Evolutionary conservation across 37 sponge, comb jelly and placozoan genomes (phyloP).

Genomic region (Trichoplax adhaerens): DNA sequence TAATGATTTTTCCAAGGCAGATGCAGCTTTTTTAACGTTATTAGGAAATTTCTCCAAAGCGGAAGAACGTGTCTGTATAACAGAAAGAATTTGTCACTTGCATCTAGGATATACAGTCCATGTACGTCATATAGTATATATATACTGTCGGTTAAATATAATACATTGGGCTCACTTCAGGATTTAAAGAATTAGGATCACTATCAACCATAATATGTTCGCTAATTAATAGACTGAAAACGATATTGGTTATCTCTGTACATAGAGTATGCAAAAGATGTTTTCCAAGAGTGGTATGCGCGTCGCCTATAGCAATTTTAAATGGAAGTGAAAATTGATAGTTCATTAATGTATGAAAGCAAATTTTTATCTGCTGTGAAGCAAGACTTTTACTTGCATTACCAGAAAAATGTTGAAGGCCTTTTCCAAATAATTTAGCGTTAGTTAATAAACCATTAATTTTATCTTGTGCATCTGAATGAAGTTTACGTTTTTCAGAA

Average conservation of each 20-base stretch:
- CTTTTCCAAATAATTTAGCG: conserved; percentile 41
- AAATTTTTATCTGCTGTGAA: neutral
- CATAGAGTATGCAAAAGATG: conserved; percentile 51
- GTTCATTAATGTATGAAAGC: neutral
- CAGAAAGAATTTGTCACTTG: no score
- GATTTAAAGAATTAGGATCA: no score
- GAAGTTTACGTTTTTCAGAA: conserved; percentile 3
- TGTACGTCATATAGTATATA: no score
- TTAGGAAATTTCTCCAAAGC: no score
- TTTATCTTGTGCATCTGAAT: conserved; percentile 20
- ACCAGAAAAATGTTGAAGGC: conserved; percentile 52
- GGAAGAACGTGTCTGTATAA: no score
- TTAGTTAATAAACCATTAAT: conserved; percentile 37
- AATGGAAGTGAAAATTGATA: neutral
- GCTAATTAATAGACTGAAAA: conserved; percentile 25
- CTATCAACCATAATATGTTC: conserved; percentile 11
- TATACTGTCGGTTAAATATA: no score
- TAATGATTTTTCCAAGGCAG: no score
- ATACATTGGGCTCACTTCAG: no score
- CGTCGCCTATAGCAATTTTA: neutral
- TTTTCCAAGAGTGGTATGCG: conserved; percentile 26
- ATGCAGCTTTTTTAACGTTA: no score
- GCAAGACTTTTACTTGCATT: neutral
- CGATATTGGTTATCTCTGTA: conserved; percentile 25
- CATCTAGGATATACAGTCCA: no score